Evolutionary conservation across 2,113 vertebrate genomes (phyloP).

Genomic region (Smithornis capensis): DNA sequence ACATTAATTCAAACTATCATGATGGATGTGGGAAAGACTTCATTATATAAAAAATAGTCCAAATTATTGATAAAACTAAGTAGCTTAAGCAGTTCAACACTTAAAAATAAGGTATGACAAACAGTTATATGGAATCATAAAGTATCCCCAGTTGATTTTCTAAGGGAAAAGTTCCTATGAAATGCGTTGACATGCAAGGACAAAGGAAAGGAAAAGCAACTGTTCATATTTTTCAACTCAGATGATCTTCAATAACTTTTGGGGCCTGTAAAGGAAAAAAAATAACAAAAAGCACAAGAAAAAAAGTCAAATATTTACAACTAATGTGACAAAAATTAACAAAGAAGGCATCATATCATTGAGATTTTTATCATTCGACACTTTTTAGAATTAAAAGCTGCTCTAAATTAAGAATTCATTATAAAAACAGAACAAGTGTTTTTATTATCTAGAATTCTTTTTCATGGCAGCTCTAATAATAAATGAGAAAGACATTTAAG

Average conservation of each 20-base stretch:
- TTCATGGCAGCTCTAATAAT: not conserved
- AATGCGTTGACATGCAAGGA: not conserved
- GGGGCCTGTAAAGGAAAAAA: not conserved
- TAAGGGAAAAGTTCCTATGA: not conserved
- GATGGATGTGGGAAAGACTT: not conserved
- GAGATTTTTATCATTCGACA: not conserved
- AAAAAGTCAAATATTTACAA: not conserved
- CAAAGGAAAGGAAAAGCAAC: not conserved
- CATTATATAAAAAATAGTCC: not conserved
- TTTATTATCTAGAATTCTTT: not conserved
- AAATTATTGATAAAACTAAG: not conserved
- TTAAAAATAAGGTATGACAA: not conserved
- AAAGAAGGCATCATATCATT: not conserved
- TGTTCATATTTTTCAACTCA: not conserved
- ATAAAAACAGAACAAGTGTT: not conserved
- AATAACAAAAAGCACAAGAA: not conserved
- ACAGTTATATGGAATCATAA: not conserved
- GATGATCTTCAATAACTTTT: not conserved
- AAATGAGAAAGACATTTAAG: not conserved
- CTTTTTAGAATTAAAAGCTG: not conserved
- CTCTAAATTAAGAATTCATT: slow-evolving; percentile 33
- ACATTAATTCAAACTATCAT: not conserved
- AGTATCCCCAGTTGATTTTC: not conserved
- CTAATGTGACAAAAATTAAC: not conserved
- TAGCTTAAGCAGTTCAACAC: not conserved